These are phyloP conservation scores for Cyphomyrus discorhynchus DNA, from an alignment of 2,113 vertebrate genomes.

Conservation along the genomic window DNA sequence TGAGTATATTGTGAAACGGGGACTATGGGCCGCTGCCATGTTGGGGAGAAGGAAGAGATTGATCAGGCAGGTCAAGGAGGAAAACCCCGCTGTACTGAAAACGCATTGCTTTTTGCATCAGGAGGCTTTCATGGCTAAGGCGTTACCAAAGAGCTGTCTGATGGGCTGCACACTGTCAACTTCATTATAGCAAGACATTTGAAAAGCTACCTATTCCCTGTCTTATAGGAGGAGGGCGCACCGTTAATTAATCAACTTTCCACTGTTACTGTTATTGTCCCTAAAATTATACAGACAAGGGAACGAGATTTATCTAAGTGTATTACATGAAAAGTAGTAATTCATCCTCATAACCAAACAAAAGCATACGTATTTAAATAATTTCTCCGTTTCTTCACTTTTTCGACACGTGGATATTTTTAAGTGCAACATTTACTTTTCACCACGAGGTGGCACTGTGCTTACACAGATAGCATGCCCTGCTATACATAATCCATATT, in stretches of 20 bases:
- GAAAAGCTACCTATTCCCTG: not conserved
- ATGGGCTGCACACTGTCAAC: not conserved
- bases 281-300: not conserved
- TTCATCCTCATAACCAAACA: not conserved
- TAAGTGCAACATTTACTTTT: not conserved
- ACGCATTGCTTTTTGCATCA: slow-evolving; percentile 14
- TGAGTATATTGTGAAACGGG: slow-evolving; percentile 28
- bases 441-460: not conserved
- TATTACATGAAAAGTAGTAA: not conserved
- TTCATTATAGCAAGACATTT: slow-evolving; percentile 13
- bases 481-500: not conserved
- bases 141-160: not conserved
- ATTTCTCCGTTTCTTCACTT: too few relatives aligned
- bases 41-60: slow-evolving; percentile 27
- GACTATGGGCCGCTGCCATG: slow-evolving; percentile 25
- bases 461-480: not conserved
- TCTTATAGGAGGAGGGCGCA: too few relatives aligned
- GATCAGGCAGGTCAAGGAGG: slow-evolving; percentile 25
- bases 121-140: slow-evolving; percentile 13
- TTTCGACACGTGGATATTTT: too few relatives aligned
- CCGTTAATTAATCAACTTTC: not conserved
- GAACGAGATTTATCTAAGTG: not conserved
- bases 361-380: not conserved
- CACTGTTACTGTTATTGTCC: not conserved
- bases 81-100: slow-evolving; percentile 7